Evolutionary conservation across 2,888 invertebrate species (phyloP).

Genomic region (Idaea dimidiata): DNA sequence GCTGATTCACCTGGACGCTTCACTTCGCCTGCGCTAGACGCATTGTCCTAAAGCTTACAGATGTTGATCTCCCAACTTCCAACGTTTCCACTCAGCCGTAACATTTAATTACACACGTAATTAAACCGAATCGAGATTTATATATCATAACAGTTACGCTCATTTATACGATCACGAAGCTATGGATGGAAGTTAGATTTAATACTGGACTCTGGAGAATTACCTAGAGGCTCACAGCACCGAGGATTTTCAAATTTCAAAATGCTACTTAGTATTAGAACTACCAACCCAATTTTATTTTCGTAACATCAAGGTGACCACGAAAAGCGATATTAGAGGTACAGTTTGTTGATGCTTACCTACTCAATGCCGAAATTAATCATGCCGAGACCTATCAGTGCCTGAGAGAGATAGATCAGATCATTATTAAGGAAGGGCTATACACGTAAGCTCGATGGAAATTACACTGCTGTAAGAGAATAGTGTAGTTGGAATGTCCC

Average conservation of each 20-base stretch:
- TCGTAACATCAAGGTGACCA: conserved; percentile 3
- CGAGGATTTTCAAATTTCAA: too few species aligned
- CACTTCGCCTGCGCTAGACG: conserved; percentile 35
- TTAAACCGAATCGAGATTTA: conserved; percentile 46
- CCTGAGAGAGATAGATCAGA: conserved; percentile 12
- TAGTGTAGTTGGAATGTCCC: conserved; percentile 20
- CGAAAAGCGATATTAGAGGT: conserved; percentile 11
- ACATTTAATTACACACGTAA: conserved; percentile 56
- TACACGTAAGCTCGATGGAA: conserved; percentile 22
- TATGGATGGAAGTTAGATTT: conserved; percentile 15
- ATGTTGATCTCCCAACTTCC: conserved; percentile 25
- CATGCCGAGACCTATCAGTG: neutral
- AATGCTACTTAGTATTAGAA: too few species aligned
- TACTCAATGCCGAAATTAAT: neutral
- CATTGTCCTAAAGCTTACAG: conserved; percentile 2
- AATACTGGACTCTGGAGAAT: conserved; percentile 3
- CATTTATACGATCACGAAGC: conserved; percentile 35
- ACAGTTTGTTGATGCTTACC: neutral
- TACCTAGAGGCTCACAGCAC: neutral
- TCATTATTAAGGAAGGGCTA: conserved; percentile 12
- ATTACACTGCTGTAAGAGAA: conserved; percentile 6
- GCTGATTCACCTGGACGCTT: conserved; percentile 49
- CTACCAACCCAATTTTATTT: too few species aligned
- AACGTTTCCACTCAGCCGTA: conserved; percentile 38
- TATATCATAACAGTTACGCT: conserved; percentile 43